These are phyloP conservation scores for Onychostoma macrolepis DNA, from an alignment of 2,113 vertebrate species.

Conservation along the genomic window DNA sequence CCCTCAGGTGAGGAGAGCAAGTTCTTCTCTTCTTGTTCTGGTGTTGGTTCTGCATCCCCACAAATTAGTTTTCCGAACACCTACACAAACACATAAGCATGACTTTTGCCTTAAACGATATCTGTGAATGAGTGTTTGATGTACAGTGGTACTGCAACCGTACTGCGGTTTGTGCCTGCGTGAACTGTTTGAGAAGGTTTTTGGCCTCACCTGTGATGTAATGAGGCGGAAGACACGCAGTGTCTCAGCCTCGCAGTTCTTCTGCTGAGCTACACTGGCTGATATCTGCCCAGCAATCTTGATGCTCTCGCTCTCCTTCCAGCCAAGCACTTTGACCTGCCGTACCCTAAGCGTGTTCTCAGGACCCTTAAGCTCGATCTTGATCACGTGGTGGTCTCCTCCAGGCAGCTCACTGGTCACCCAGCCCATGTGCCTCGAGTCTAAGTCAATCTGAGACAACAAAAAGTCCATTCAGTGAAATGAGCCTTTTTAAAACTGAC, in stretches of 20 bases:
- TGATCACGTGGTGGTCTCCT: constrained; percentile 94
- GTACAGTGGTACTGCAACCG: neutral
- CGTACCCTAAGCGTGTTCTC: constrained; percentile 97
- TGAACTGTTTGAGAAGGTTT: neutral
- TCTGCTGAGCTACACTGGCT: constrained; percentile 94
- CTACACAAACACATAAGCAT: constrained; percentile 67
- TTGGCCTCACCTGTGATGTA: constrained; percentile 88
- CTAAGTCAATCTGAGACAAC: constrained; percentile 86
- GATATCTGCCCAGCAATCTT: constrained; percentile 96
- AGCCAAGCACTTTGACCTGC: constrained; percentile 97
- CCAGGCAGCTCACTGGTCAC: constrained; percentile 96
- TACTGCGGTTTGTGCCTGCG: neutral
- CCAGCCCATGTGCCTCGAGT: constrained; percentile 98
- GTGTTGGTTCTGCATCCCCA: constrained; percentile 96
- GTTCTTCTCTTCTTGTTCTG: constrained; percentile 97
- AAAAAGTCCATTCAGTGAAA: constrained; percentile 29
- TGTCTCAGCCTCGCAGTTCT: constrained; percentile 96
- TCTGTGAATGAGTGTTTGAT: neutral
- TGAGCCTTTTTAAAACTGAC: neutral
- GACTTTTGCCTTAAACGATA: neutral
- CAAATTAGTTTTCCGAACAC: constrained; percentile 98
- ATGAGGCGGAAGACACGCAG: constrained; percentile 95
- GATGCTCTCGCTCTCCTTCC: constrained; percentile 97
- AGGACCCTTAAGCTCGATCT: constrained; percentile 96
- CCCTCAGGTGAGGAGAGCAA: constrained; percentile 96